Base-by-base conservation (phyloP, 2,113 vertebrate species). In the Notarius lentiginosus region DNA sequence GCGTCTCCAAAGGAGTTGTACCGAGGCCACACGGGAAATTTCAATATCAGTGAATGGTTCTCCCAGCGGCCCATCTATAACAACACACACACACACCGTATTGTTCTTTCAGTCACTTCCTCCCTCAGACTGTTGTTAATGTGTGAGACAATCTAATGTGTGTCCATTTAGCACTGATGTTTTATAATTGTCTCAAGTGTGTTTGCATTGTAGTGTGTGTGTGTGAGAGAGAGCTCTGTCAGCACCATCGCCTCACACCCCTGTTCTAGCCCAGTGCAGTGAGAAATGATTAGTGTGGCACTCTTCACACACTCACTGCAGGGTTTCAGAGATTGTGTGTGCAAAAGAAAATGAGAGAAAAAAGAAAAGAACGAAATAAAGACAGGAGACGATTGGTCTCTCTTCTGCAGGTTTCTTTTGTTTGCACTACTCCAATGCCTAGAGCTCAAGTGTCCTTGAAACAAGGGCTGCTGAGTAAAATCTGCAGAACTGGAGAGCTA, bases 41-140 rank as follows among this genome's bases (percentile, higher is more conserved):
- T 97, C 85, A 99, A 91, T 60, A 94, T 95, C 92, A 99, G 82
- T 0, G 95, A 96, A 82, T 96, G 96, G 87, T 99, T 99, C 91
- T 99, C 98, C 98, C 98, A 99, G 72, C 97, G 97, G 12, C 98
- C 98, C 94, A 99, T 98, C 98, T 99, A 94, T 0, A 88, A n/a
- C 47, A 2, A 86, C 72, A 89, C 66, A 84, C 61, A 91, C 79
- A 81, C 70, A 84, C 83, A 73, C 68, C 30, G 14, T 27, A 84
- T 55, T 72, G 49, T 56, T 55, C 17, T 72, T 72, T 55, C 63
- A 27, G 20, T 76, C 70, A 10, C 83, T 70, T 84, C 68, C 55
- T 60, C 70, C 70, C 34, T 20, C 53, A 47, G 24, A 14, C n/a
- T 68, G 60, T 53, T 77, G 86, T 58, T 73, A 77, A 82, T 79